Base-by-base conservation (phyloP, 1,140 invertebrate genomes). In the Leptopilina boulardi region DNA sequence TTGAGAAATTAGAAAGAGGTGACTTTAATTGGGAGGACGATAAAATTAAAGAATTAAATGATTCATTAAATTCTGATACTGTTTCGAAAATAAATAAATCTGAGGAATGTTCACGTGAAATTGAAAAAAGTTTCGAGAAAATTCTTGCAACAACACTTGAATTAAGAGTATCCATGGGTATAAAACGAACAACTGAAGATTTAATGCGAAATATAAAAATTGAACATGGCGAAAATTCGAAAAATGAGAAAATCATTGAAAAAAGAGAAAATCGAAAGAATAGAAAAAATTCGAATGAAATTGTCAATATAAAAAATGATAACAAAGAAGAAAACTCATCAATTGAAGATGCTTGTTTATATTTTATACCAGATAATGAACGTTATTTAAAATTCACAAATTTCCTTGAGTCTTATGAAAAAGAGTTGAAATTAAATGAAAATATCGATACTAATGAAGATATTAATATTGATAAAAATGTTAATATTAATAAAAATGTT, bases 331-430 rank as follows among this genome's bases (percentile, higher is more conserved):
- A 38, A 74, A 30, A 51, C n/a, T 51, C 41, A 47, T 51, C 34
- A 21, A 44, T 23, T 9, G 77, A 80, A 30, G 83, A 87, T 79
- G 86, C 87, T 66, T 88, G 87, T 79, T 73, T 81, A 34, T 89
- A 88, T 47, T 87, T 89, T n/a, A 79, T 83, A 15, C 74, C 74
- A 13, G 86, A 87, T 38, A 84, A 82, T 70, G 79, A 85, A 8
- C 73, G 71, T 47, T 83, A 82, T 4, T 74, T 80, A 42, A 85
- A 80, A 54, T 88, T 88, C 26, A 83, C 77, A 0, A 83, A 73
- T 75, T 89, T 87, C 70, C 71, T 86, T 30, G 70, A 85, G 41
- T 74, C 76, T 26, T 5, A 79, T 19, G 79, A 84, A 47, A 41
- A 79, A 41, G 38, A 84, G 11, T 42, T 56, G 3, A 82, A 76